These are phyloP conservation scores for Galemys pyrenaicus DNA, from an alignment of 2,113 vertebrate species.

Conservation along the genomic window DNA sequence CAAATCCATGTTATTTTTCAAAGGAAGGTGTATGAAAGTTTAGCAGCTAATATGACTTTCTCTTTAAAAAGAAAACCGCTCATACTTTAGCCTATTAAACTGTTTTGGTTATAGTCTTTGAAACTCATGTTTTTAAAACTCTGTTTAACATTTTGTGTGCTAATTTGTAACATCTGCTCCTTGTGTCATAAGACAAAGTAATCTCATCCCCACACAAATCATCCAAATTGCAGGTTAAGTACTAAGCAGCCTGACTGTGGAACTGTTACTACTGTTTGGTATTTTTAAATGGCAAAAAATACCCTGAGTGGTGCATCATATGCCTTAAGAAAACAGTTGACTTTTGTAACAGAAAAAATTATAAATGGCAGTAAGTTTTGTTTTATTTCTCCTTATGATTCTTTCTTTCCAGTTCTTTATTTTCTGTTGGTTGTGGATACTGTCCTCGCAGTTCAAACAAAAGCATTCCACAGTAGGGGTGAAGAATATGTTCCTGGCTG, in stretches of 20 bases:
- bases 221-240: conserved; percentile 33
- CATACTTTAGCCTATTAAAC: not conserved
- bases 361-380: conserved; percentile 23
- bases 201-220: conserved; percentile 13
- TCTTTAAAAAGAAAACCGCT: not conserved
- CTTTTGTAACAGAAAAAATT: conserved; percentile 33
- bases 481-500: not conserved
- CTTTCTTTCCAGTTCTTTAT: conserved; percentile 63
- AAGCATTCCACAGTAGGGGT: not conserved
- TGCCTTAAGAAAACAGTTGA: not conserved
- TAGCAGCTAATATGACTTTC: not conserved
- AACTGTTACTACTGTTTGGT: not conserved
- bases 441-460: not conserved
- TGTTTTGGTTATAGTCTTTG: conserved; percentile 46
- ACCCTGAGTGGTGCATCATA: not conserved
- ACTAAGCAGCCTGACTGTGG: not conserved
- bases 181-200: conserved; percentile 46
- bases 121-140: conserved; percentile 58
- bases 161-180: conserved; percentile 69
- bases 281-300: conserved; percentile 59
- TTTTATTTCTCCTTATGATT: conserved; percentile 37
- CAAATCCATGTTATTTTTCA: conserved; percentile 19
- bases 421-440: not conserved
- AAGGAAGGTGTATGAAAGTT: not conserved
- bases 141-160: conserved; percentile 60